phyloP scores from a whole-genome alignment of 2,797 vertebrate genomes.

The Sorex maritimensis region DNA sequence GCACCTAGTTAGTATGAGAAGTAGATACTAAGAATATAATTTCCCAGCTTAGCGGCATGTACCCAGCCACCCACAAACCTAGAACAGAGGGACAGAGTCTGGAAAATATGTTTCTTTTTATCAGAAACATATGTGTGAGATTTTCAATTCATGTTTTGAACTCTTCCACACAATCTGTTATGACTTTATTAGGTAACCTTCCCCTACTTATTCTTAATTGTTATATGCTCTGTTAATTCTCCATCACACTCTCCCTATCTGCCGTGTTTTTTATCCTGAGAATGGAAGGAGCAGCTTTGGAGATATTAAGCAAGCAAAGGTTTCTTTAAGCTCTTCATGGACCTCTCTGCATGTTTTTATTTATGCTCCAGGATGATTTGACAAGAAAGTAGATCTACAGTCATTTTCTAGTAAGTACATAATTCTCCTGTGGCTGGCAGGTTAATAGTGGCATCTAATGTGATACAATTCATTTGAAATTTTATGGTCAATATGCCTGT shows the following conservation, averaged over 20 bases:
- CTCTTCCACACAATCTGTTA: not conserved
- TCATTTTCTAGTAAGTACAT: not conserved
- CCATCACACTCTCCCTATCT: too few species aligned
- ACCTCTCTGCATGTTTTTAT: not conserved
- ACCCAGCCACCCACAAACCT: fast-evolving
- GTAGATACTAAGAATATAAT: not conserved
- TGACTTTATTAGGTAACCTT: not conserved
- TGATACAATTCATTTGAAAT: not conserved
- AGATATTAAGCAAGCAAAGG: not conserved
- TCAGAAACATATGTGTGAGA: not conserved
- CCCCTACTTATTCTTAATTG: not conserved
- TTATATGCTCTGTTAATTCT: not conserved
- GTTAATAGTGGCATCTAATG: slow-evolving; percentile 1
- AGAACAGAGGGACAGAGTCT: not conserved
- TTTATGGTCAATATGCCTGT: not conserved
- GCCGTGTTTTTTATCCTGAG: not conserved
- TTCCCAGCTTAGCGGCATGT: not conserved
- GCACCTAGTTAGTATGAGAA: not conserved
- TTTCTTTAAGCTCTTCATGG: not conserved
- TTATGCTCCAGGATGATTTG: not conserved
- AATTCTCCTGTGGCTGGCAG: not conserved
- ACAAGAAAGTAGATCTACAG: not conserved
- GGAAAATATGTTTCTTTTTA: not conserved
- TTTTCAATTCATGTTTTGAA: not conserved
- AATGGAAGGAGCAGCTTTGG: not conserved